These are phyloP conservation scores for Catocala fraxini DNA, from an alignment of 2,888 invertebrate genomes.

Conservation along the genomic window DNA sequence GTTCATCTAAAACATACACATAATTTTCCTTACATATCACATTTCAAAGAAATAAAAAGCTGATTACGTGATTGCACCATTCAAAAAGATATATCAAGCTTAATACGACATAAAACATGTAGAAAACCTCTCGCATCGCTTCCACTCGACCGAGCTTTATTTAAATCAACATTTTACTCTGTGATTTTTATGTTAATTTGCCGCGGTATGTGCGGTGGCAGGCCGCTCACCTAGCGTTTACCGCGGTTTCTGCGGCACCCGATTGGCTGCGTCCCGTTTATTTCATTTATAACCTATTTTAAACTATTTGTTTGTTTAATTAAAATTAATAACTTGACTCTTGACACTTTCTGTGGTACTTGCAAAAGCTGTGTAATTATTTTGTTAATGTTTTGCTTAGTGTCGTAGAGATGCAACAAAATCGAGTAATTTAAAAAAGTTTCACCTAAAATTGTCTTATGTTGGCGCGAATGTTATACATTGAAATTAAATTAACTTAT, in stretches of 20 bases:
- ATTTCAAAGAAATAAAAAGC: not conserved
- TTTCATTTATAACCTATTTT: constrained; percentile 20
- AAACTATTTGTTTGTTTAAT: not conserved
- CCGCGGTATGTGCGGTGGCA: constrained; percentile 37
- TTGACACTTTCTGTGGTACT: no score
- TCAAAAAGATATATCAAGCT: not conserved
- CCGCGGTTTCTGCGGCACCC: constrained; percentile 25
- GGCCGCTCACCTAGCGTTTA: constrained; percentile 25
- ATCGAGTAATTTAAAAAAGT: no score
- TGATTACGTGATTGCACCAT: constrained; percentile 2
- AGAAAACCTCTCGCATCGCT: constrained; percentile 25
- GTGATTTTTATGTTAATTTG: constrained; percentile 54
- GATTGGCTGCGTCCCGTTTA: constrained; percentile 34
- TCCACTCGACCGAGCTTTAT: constrained; percentile 31
- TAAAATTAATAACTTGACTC: not conserved
- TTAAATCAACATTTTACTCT: constrained; percentile 39
- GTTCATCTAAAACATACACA: no score
- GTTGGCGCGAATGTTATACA: no score
- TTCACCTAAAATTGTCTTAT: no score
- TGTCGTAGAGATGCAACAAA: no score
- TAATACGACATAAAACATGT: not conserved
- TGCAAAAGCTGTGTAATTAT: no score
- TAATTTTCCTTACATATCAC: not conserved
- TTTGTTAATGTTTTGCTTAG: no score
- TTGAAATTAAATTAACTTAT: no score